Evolutionary conservation across 2,113 vertebrate species (phyloP), one percentile per base, ranked within the genome.

Genomic region (Andinoacara biseriatus): DNA sequence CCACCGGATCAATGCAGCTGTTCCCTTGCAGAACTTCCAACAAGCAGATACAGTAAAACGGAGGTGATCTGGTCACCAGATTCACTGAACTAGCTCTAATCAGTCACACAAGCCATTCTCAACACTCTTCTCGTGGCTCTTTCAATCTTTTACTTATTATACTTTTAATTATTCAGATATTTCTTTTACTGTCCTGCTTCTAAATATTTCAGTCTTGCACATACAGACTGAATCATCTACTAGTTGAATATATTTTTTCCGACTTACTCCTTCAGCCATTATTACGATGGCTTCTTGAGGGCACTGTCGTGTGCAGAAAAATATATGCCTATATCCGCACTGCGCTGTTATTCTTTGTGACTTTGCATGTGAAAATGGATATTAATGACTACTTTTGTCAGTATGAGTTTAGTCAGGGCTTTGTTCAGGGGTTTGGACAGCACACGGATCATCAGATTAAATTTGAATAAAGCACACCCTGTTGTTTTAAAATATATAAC

Each of bases 1-100:
- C 10, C 74, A 43, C 86, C 52, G 46, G 87, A 92, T 94, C 89
- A 86, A 87, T 91, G 89, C 74, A 35, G 78, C 82, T 62, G 81
- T 76, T 90, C 84, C 58, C 59, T 52, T 26, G 38, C 54, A 85
- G 83, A 89, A 88, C 38, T 59, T 85, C 78, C 89, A 87, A 43
- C 80, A 84, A 85, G 78, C 76, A 87, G 1, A 87, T 80, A 61
- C 18, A 11, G 31, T 38, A 89, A 89, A 92, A 65, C 24, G 1
- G 56, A 62, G 77, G 10, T 82, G 82, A 81, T 81, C 86, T 54
- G 79, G 67, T 72, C 85, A 85, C 77, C 62, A 82, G 58, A 59
- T 78, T 43, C 11, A 24, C 29, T 10, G 74, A 54, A 31, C 57
- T 80, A 83, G 86, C 80, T 18, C 35, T 59, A 46, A 85, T 52